A percentile compares a stretch with the other conserved stretches of the same genome.
Conservation (phyloP, 2,113 vertebrate genomes). For the Octodon degus region DNA sequence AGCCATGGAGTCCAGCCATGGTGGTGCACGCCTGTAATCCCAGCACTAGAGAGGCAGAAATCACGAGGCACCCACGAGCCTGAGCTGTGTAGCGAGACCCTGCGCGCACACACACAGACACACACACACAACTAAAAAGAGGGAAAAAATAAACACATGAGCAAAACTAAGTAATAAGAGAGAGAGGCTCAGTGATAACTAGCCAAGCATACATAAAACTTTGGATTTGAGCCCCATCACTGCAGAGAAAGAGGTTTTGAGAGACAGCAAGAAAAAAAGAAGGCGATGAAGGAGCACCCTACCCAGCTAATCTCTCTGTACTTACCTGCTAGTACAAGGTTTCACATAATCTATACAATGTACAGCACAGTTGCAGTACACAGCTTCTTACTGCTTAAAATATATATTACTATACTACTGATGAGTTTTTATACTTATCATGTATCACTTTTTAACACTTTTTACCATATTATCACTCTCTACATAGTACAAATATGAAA, state of each 20-base stretch:
- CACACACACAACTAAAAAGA: not conserved
- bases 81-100: too few relatives aligned
- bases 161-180: constrained; percentile 49
- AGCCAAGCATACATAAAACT: not conserved
- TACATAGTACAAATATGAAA: not conserved
- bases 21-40: too few relatives aligned
- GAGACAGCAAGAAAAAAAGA: not conserved
- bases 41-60: too few relatives aligned
- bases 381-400: not conserved
- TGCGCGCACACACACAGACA: too few relatives aligned
- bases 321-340: not conserved
- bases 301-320: not conserved
- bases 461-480: not conserved
- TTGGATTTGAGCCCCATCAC: not conserved
- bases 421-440: not conserved
- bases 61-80: too few relatives aligned
- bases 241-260: not conserved
- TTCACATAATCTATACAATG: not conserved
- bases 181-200: not conserved
- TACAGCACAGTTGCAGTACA: not conserved
- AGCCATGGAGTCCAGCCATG: too few relatives aligned
- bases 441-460: not conserved
- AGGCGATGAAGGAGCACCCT: not conserved
- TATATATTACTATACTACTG: not conserved
- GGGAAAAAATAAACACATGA: constrained; percentile 39